A percentile compares a stretch with the other conserved stretches of the same genome.
These are phyloP conservation scores for Botia almorhae DNA, from an alignment of 2,797 vertebrate species.

Conservation along the genomic window DNA sequence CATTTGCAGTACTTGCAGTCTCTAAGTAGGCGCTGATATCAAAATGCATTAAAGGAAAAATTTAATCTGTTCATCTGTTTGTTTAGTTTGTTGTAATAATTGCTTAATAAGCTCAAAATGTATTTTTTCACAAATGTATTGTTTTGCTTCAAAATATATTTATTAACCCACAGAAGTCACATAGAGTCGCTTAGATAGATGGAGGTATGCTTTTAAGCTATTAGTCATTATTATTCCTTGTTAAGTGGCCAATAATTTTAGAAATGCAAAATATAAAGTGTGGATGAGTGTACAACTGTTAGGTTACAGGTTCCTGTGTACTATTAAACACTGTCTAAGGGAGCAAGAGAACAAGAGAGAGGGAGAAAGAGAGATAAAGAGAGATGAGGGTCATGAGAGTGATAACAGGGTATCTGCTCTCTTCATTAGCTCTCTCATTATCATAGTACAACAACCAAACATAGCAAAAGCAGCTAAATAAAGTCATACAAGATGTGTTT, in stretches of 20 bases:
- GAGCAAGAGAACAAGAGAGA: slow-evolving; percentile 51
- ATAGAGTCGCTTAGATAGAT: no score
- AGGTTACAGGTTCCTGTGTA: not conserved
- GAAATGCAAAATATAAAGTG: not conserved
- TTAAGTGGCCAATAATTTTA: not conserved
- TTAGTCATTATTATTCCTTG: no score
- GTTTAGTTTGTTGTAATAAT: no score
- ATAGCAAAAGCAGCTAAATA: slow-evolving; percentile 76
- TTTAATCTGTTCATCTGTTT: no score
- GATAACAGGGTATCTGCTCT: slow-evolving; percentile 82
- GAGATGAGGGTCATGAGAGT: slow-evolving; percentile 77
- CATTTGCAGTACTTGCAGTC: no score
- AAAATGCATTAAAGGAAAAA: no score
- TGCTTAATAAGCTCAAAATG: no score
- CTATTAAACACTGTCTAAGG: not conserved
- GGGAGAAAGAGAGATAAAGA: slow-evolving; percentile 68
- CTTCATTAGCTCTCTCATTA: slow-evolving; percentile 80
- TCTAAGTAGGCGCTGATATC: no score
- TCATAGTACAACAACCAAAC: slow-evolving; percentile 74
- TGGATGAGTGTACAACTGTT: not conserved
- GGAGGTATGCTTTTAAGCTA: no score
- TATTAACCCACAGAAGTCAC: no score
- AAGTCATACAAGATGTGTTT: slow-evolving; percentile 70
- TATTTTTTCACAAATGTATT: no score
- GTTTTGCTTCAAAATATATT: no score